These are phyloP conservation scores for Ictidomys tridecemlineatus DNA, from an alignment of 2,113 vertebrate species.

Conservation along the genomic window DNA sequence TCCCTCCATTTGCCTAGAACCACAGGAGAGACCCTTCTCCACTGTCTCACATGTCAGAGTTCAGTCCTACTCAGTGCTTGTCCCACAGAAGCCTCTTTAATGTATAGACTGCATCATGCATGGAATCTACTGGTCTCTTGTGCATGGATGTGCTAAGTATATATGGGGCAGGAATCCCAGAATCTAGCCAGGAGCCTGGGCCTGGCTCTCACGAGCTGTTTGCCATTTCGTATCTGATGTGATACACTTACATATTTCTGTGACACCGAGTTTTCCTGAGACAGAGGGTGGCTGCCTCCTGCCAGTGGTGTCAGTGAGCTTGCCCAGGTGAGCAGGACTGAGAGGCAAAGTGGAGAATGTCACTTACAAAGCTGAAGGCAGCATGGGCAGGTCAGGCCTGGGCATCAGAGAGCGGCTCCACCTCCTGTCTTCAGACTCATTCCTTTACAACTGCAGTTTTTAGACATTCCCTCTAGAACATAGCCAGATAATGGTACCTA, in stretches of 20 bases:
- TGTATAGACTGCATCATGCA: not conserved
- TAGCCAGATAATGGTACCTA: not conserved
- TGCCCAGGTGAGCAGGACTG: not conserved
- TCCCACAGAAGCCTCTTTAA: not conserved
- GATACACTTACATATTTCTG: not conserved
- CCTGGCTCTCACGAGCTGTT: not conserved
- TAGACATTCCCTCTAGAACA: not conserved
- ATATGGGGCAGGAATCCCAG: not conserved
- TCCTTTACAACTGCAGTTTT: not conserved
- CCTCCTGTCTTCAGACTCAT: not conserved
- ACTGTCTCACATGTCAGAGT: not conserved
- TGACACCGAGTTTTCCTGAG: not conserved
- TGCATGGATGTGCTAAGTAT: not conserved
- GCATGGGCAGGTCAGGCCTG: accelerated
- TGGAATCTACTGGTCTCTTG: not conserved
- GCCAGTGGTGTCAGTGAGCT: not conserved
- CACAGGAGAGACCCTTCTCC: not conserved
- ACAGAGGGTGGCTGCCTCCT: not conserved
- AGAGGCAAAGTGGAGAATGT: too few species aligned
- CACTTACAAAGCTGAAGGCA: not conserved
- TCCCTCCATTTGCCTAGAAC: not conserved
- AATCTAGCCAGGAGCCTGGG: not conserved
- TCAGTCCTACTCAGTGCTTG: not conserved
- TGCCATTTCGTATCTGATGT: not conserved
- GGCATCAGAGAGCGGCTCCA: accelerated